Percentiles rank a stretch among this genome's conserved stretches.
Evolutionary conservation across 2,888 invertebrate genomes (phyloP).

Genomic region (Serripes groenlandicus): DNA sequence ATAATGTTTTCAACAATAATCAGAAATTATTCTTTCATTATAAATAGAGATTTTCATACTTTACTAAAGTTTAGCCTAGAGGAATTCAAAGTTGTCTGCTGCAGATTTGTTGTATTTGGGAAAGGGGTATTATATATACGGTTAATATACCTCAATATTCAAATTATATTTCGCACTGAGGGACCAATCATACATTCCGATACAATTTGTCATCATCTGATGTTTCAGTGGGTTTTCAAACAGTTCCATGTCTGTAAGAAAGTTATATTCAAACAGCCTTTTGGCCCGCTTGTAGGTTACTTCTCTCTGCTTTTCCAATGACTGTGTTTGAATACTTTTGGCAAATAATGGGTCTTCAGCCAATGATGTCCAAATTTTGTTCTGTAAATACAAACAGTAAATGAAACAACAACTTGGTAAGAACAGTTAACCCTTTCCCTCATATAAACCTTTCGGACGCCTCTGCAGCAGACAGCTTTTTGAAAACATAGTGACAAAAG

Average conservation of each 20-base stretch:
- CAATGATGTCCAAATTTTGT: slow-evolving; percentile 92
- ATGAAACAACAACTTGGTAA: neutral
- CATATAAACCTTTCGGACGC: too few species aligned
- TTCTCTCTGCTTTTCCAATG: slow-evolving; percentile 90
- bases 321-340: slow-evolving; percentile 89
- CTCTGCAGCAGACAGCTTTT: too few species aligned
- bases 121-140: too few species aligned
- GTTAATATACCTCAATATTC: slow-evolving; percentile 83
- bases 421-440: too few species aligned
- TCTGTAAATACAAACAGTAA: slow-evolving; percentile 87
- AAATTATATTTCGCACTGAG: slow-evolving; percentile 84
- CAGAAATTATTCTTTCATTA: too few species aligned
- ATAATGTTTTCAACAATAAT: too few species aligned
- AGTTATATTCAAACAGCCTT: slow-evolving; percentile 90
- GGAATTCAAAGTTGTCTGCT: too few species aligned
- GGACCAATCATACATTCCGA: slow-evolving; percentile 86
- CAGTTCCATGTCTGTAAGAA: slow-evolving; percentile 89
- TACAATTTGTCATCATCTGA: slow-evolving; percentile 80
- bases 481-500: too few species aligned
- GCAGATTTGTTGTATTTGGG: too few species aligned
- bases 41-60: too few species aligned
- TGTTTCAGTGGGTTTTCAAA: slow-evolving; percentile 84
- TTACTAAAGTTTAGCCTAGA: too few species aligned
- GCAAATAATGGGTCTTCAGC: slow-evolving; percentile 93
- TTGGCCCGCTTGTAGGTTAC: slow-evolving; percentile 87